Percentiles rank a stretch among this genome's conserved stretches.
phyloP scores from a whole-genome alignment of 2,888 invertebrate species.

The Eristalis arbustorum region DNA sequence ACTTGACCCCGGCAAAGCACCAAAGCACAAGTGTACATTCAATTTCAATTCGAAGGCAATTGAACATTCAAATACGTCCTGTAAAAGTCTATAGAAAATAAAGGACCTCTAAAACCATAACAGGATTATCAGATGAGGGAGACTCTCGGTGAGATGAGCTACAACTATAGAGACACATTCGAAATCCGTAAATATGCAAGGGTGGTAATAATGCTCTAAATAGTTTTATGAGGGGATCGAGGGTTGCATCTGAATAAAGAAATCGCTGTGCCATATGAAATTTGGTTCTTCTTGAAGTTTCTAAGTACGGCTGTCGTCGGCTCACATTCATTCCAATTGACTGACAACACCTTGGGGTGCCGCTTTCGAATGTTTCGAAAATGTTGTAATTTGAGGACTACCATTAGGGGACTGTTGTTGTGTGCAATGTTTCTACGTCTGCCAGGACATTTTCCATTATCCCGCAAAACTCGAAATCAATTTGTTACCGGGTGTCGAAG shows the following conservation, averaged over 20 bases:
- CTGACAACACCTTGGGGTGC: conserved; percentile 80
- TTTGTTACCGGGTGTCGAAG: conserved; percentile 73
- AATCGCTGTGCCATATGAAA: conserved; percentile 62
- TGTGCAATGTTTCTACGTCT: conserved; percentile 59
- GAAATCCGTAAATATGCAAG: conserved; percentile 19
- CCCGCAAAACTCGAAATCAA: conserved; percentile 78
- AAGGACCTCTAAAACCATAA: conserved; percentile 47
- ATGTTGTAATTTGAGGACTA: conserved; percentile 74
- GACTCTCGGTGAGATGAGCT: conserved; percentile 32
- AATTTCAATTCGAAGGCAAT: conserved; percentile 58
- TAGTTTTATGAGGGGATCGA: conserved; percentile 49
- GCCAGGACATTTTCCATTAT: conserved; percentile 75
- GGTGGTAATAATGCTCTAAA: conserved; percentile 62
- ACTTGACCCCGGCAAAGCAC: conserved; percentile 56
- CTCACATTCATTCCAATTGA: conserved; percentile 78
- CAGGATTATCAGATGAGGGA: conserved; percentile 62
- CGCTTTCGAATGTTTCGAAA: conserved; percentile 72
- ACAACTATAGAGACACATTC: conserved; percentile 19
- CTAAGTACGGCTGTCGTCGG: conserved; percentile 52
- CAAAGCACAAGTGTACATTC: conserved; percentile 62
- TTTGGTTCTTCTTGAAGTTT: conserved; percentile 34
- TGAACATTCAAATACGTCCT: conserved; percentile 35
- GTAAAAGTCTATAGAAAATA: conserved; percentile 5
- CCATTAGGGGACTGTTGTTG: conserved; percentile 66
- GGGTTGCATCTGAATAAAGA: conserved; percentile 28